Evolutionary conservation across 2,113 vertebrate species (phyloP).

Genomic region (Chionis minor): DNA sequence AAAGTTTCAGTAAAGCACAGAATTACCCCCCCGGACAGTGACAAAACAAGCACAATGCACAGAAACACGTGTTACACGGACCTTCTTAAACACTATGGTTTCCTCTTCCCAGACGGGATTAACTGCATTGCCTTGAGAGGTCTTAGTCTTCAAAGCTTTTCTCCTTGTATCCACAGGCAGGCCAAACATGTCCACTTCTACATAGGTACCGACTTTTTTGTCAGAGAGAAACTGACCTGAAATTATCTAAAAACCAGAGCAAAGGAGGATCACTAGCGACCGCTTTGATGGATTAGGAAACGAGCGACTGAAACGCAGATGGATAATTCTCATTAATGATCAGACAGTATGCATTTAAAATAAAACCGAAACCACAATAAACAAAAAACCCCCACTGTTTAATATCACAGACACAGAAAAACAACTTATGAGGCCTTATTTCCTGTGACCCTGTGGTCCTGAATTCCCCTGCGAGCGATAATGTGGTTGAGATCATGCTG

Average conservation of each 20-base stretch:
- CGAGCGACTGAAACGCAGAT: neutral
- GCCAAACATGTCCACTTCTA: constrained; percentile 98
- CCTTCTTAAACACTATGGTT: constrained; percentile 96
- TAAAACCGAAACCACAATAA: neutral
- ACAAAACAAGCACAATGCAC: neutral
- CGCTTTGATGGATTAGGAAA: neutral
- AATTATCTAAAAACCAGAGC: constrained; percentile 84
- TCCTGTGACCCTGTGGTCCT: neutral
- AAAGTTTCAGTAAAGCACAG: neutral
- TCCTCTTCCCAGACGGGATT: constrained; percentile 98
- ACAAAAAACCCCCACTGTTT: neutral
- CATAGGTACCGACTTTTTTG: constrained; percentile 94
- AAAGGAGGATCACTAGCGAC: neutral
- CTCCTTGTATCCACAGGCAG: constrained; percentile 94
- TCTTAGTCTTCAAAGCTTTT: constrained; percentile 96
- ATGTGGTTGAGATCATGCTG: neutral
- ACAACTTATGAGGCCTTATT: neutral
- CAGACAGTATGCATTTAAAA: neutral
- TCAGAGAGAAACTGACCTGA: constrained; percentile 98
- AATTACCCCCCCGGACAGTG: neutral
- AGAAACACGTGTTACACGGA: constrained; percentile 21
- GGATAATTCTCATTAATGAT: neutral
- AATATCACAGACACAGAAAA: neutral
- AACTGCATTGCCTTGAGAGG: constrained; percentile 92
- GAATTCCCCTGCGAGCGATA: neutral